A percentile compares a stretch with the other conserved stretches of the same genome.
Conservation (phyloP, 2,797 vertebrate species). For the Threskiornis aethiopicus region DNA sequence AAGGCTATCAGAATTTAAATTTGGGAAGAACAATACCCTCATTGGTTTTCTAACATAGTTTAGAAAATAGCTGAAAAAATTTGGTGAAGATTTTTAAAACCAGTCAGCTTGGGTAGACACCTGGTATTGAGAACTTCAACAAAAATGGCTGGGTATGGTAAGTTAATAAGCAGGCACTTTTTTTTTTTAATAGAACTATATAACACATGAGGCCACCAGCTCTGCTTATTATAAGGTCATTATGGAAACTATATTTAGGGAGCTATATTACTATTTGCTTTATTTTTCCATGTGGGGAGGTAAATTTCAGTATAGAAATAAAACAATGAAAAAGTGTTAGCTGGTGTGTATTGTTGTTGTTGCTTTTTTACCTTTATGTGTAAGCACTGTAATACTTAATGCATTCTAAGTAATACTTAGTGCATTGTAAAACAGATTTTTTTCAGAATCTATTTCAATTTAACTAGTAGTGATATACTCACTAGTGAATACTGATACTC, state of each 20-base stretch:
- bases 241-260: constrained; percentile 67
- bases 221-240: constrained; percentile 66
- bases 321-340: constrained; percentile 67
- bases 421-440: neutral
- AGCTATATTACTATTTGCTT: constrained; percentile 62
- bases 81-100: neutral
- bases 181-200: constrained; percentile 16
- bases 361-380: constrained; percentile 66
- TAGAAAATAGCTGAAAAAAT: neutral
- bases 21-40: neutral
- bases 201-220: constrained; percentile 47
- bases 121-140: neutral
- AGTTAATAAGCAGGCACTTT: constrained; percentile 30
- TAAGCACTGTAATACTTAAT: constrained; percentile 60
- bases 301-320: constrained; percentile 68
- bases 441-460: constrained; percentile 3
- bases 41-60: neutral
- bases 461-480: neutral
- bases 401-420: constrained; percentile 56
- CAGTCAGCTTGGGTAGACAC: neutral
- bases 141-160: neutral
- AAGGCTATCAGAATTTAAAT: neutral
- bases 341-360: constrained; percentile 37
- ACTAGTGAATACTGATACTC: neutral
- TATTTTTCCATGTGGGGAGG: constrained; percentile 69